Evolutionary conservation across 2,888 invertebrate species (phyloP).

Genomic region (Cenopis cana): DNA sequence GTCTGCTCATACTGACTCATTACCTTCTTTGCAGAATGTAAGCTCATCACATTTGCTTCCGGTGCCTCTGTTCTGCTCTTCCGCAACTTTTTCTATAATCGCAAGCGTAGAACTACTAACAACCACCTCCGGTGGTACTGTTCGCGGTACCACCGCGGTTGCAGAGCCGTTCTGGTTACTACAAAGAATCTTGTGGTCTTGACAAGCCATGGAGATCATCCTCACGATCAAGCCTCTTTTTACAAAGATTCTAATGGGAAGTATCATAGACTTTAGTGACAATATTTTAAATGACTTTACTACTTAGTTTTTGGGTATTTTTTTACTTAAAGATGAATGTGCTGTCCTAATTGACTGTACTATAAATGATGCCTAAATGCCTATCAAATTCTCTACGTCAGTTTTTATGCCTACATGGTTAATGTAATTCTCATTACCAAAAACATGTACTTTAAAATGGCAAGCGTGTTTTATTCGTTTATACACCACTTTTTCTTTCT

Average conservation of each 20-base stretch:
- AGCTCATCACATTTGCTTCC: conserved; percentile 38
- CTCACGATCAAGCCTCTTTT: conserved; percentile 47
- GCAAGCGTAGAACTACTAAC: conserved; percentile 46
- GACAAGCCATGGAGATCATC: conserved; percentile 46
- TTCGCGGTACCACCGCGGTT: conserved; percentile 54
- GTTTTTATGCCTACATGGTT: no score
- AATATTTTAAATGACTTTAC: neutral
- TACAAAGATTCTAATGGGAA: conserved; percentile 44
- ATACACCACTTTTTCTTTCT: no score
- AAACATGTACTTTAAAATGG: neutral
- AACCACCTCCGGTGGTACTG: conserved; percentile 53
- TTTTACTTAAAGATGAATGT: neutral
- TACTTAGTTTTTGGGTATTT: neutral
- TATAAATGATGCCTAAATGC: neutral
- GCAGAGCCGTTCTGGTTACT: conserved; percentile 49
- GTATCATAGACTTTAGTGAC: conserved; percentile 41
- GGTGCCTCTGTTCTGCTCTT: conserved; percentile 20
- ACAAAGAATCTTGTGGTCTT: conserved; percentile 41
- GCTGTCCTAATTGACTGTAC: neutral
- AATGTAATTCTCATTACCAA: no score
- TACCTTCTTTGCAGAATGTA: conserved; percentile 41
- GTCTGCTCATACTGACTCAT: neutral
- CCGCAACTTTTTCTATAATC: conserved; percentile 52
- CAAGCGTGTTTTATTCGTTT: neutral
- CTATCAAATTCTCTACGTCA: neutral